Conservation (phyloP, 2,113 vertebrate species). For the Anolis sagrei region DNA sequence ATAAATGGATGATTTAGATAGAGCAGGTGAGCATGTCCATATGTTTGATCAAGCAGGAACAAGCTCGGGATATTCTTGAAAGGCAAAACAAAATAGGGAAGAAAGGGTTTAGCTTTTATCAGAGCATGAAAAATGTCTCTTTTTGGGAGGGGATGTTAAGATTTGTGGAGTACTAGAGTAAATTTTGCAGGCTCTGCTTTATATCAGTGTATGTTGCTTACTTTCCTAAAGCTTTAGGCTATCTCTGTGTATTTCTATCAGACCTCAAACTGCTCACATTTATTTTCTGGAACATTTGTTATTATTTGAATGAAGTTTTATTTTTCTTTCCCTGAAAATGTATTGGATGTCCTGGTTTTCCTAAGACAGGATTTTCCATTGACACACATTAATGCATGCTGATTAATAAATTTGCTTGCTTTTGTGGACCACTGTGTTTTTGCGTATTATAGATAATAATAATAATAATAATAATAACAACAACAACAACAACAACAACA, state of each 20-base stretch:
- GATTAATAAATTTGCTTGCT: too few species aligned
- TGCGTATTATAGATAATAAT: background rate
- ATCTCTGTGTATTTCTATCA: background rate
- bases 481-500: too few species aligned
- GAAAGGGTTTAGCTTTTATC: background rate
- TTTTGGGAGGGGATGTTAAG: too few species aligned
- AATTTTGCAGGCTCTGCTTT: too few species aligned
- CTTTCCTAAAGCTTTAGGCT: background rate
- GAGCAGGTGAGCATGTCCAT: background rate
- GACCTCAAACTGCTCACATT: too few species aligned
- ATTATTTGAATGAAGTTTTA: background rate
- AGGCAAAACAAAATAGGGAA: background rate
- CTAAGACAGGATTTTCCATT: too few species aligned
- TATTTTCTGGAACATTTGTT: background rate
- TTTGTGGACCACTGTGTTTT: too few species aligned
- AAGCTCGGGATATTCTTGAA: slow-evolving; percentile 26
- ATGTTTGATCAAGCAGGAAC: background rate
- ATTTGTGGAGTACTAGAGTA: too few species aligned
- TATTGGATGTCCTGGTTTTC: background rate
- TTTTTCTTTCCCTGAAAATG: background rate
- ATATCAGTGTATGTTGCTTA: background rate
- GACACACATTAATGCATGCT: background rate
- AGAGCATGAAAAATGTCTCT: too few species aligned
- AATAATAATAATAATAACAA: too few species aligned
- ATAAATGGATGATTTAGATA: slow-evolving; percentile 44